Evolutionary conservation across 2,888 invertebrate genomes (phyloP).

Genomic region (Athalia rosae): DNA sequence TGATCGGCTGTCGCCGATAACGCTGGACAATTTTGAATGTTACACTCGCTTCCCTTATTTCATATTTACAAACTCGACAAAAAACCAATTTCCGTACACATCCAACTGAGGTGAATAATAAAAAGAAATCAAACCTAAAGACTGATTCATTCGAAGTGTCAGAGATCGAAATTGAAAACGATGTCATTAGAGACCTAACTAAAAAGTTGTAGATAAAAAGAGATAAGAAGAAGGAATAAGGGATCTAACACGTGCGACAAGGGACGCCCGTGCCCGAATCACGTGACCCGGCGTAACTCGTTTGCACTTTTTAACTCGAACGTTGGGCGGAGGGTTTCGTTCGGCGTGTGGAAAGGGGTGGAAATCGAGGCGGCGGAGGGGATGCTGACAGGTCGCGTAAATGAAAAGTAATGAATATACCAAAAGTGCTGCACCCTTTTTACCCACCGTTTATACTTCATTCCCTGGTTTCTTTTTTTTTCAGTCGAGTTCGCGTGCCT

Average conservation of each 20-base stretch:
- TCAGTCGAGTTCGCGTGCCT: constrained; percentile 24
- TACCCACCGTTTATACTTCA: not conserved
- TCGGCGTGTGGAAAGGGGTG: no score
- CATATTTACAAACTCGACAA: not conserved
- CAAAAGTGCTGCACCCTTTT: constrained; percentile 1
- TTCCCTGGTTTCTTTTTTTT: constrained; percentile 10
- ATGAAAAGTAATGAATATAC: constrained; percentile 44
- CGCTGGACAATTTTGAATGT: constrained; percentile 39
- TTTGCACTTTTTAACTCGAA: constrained; percentile 33
- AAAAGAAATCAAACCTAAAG: no score
- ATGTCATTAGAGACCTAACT: no score
- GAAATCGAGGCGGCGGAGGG: not conserved
- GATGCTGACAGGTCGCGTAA: constrained; percentile 36
- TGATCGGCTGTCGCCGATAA: constrained; percentile 38
- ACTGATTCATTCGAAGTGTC: no score
- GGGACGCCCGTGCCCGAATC: not conserved
- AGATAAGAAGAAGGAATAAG: no score
- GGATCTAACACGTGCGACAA: not conserved
- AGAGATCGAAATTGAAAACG: no score
- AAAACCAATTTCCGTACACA: no score
- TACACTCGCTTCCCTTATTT: not conserved
- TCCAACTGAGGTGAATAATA: no score
- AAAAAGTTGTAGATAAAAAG: no score
- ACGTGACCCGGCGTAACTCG: not conserved
- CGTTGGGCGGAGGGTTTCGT: not conserved